These are phyloP conservation scores for Apeltes quadracus DNA, from an alignment of 2,113 vertebrate species.

Conservation along the genomic window DNA sequence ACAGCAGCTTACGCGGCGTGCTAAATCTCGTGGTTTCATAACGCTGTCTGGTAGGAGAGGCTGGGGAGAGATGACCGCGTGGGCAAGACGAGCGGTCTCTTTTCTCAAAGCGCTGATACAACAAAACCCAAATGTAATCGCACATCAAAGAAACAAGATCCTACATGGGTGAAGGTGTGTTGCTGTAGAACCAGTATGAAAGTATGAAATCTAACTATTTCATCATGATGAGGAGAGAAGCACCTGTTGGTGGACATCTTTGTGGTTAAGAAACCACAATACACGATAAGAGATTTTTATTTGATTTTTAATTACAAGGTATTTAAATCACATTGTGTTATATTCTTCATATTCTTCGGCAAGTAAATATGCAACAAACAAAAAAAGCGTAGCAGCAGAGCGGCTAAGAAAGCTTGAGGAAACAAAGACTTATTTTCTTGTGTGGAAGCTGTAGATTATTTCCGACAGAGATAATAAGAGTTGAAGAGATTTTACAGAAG, in stretches of 20 bases:
- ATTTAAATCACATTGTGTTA: constrained; percentile 9
- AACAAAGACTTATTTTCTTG: background rate
- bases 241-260: background rate
- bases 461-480: background rate
- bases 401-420: background rate
- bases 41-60: constrained; percentile 9
- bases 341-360: background rate
- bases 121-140: too few species aligned
- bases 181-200: background rate
- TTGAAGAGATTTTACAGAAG: background rate
- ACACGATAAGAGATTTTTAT: constrained; percentile 3
- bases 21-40: constrained; percentile 51
- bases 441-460: background rate
- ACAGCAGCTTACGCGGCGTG: constrained; percentile 43
- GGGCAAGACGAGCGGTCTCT: constrained; percentile 14
- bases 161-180: too few species aligned
- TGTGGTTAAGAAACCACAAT: background rate
- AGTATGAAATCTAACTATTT: background rate
- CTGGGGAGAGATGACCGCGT: background rate
- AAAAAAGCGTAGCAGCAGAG: background rate
- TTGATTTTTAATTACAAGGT: background rate
- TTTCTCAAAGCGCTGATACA: constrained; percentile 30
- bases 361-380: background rate
- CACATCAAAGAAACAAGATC: too few species aligned
- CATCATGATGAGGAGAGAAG: background rate